Evolutionary conservation across 1,140 invertebrate species (phyloP).

Genomic region (Amyelois transitella): DNA sequence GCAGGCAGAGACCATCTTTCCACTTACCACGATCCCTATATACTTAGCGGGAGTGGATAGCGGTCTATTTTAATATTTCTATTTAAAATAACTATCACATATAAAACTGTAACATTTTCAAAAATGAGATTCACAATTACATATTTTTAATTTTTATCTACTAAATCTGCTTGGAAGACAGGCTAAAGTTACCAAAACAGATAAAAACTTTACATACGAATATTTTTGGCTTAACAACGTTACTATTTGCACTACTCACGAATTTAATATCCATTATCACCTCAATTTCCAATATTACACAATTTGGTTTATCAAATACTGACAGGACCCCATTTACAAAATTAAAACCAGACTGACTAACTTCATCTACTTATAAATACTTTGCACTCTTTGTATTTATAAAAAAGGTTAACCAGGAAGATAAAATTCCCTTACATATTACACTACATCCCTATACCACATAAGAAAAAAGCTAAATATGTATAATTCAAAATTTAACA

Average conservation of each 20-base stretch:
- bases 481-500: conserved; percentile 4
- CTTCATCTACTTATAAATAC: conserved; percentile 23
- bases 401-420: conserved; percentile 6
- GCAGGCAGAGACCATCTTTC: no score
- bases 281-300: background rate
- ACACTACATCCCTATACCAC: conserved; percentile 6
- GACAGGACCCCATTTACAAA: conserved; percentile 20
- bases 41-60: no score
- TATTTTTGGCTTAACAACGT: background rate
- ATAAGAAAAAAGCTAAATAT: conserved; percentile 5
- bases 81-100: background rate
- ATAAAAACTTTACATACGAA: background rate
- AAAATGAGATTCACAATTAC: background rate
- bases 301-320: background rate
- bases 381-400: conserved; percentile 20
- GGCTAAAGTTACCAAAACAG: background rate
- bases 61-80: no score
- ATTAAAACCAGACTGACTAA: conserved; percentile 12
- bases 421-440: conserved; percentile 6
- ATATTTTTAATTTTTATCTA: background rate
- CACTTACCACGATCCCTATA: no score
- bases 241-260: background rate
- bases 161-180: background rate
- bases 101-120: background rate
- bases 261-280: background rate